These are phyloP conservation scores for Ascaphus truei DNA, from an alignment of 2,113 vertebrate genomes.

Conservation along the genomic window DNA sequence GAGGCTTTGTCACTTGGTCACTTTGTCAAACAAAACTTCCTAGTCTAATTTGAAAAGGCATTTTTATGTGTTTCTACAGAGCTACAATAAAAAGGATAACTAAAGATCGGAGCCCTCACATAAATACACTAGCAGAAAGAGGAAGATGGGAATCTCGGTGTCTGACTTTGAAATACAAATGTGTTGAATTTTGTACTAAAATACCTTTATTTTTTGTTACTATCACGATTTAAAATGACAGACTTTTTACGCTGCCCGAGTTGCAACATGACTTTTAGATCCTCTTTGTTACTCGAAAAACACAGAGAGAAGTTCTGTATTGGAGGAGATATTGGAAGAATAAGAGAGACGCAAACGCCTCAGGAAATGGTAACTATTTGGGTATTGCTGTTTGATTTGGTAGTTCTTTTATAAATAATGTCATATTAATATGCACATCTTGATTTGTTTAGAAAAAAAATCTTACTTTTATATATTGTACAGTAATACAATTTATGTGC, in stretches of 20 bases:
- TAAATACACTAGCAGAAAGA: background rate
- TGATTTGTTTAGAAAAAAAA: background rate
- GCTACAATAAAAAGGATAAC: background rate
- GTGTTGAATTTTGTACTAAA: too few species aligned
- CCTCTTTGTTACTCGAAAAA: slow-evolving; percentile 41
- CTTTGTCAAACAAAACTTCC: background rate
- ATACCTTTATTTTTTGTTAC: too few species aligned
- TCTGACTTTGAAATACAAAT: background rate
- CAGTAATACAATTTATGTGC: too few species aligned
- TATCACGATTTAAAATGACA: slow-evolving; percentile 33
- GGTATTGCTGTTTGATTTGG: background rate
- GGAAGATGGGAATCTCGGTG: background rate
- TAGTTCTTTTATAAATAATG: background rate
- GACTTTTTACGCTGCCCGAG: slow-evolving; percentile 37
- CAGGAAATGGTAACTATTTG: slow-evolving; percentile 37
- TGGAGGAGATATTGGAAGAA: slow-evolving; percentile 36
- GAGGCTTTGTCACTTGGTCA: background rate
- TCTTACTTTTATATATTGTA: too few species aligned
- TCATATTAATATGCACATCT: background rate
- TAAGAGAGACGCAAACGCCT: slow-evolving; percentile 20
- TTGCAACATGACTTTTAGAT: slow-evolving; percentile 50
- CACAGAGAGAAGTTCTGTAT: slow-evolving; percentile 52
- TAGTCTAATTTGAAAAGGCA: background rate
- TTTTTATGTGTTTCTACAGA: background rate
- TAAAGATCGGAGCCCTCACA: background rate